phyloP scores from a whole-genome alignment of 2,888 invertebrate species.

The Morpho helenor region DNA sequence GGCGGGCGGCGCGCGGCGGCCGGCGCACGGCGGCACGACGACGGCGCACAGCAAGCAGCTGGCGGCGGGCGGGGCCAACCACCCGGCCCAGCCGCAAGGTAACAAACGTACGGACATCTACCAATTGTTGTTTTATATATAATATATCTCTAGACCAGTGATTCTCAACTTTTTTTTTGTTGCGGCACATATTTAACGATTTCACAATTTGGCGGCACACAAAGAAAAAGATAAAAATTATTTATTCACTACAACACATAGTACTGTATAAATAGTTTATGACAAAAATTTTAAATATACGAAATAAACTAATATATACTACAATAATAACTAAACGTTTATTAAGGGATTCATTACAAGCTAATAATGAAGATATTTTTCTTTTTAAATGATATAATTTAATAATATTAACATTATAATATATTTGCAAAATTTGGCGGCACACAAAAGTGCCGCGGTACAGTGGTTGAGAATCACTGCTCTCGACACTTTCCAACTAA shows the following conservation, averaged over 20 bases:
- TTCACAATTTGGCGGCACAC: too few relatives aligned
- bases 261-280: neutral
- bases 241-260: neutral
- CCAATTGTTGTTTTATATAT: constrained; percentile 54
- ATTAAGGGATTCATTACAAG: too few relatives aligned
- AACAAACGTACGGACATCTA: constrained; percentile 73
- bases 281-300: neutral
- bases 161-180: constrained; percentile 25
- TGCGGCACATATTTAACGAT: too few relatives aligned
- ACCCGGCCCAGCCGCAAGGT: constrained; percentile 82
- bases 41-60: constrained; percentile 90
- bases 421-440: too few relatives aligned
- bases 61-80: constrained; percentile 87
- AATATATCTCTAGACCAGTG: neutral
- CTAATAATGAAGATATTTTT: too few relatives aligned
- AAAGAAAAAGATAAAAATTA: neutral
- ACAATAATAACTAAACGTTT: too few relatives aligned
- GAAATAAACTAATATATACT: neutral
- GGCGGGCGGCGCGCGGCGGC: constrained; percentile 55
- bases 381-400: too few relatives aligned
- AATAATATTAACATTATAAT: too few relatives aligned
- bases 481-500: too few relatives aligned
- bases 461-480: too few relatives aligned
- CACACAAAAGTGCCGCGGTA: too few relatives aligned
- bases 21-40: constrained; percentile 81